These are phyloP conservation scores for Agelas oroides DNA, from an alignment of 37 sponge, comb jelly and placozoan species.

Conservation along the genomic window DNA sequence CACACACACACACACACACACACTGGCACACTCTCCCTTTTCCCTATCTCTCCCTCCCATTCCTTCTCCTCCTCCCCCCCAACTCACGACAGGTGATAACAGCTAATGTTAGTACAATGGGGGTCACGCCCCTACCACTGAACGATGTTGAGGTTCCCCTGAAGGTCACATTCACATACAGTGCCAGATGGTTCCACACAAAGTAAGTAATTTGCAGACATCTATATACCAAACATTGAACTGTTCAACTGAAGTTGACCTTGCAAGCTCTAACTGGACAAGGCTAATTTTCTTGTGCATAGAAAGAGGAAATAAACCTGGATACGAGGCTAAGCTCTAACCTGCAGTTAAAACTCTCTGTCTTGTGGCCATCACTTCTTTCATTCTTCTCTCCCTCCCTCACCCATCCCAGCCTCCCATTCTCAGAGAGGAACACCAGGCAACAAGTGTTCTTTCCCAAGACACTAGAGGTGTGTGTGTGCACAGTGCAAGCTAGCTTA, in stretches of 20 bases:
- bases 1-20: too few relatives aligned
- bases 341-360: too few relatives aligned
- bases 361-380: too few relatives aligned
- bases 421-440: constrained; percentile 35
- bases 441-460: constrained; percentile 66
- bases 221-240: neutral
- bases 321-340: too few relatives aligned
- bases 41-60: too few relatives aligned
- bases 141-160: constrained; percentile 68
- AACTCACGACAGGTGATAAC: constrained; percentile 55
- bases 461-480: constrained; percentile 67
- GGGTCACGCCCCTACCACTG: constrained; percentile 67
- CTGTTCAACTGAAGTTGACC: too few relatives aligned
- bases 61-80: too few relatives aligned
- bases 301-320: too few relatives aligned
- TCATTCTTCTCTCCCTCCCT: neutral
- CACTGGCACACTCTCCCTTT: too few relatives aligned
- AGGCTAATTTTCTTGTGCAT: too few relatives aligned
- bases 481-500: neutral
- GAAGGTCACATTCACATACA: constrained; percentile 84
- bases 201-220: constrained; percentile 38
- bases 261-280: too few relatives aligned
- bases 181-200: constrained; percentile 77
- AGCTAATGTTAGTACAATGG: constrained; percentile 84
- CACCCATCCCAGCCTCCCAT: neutral